Conservation (phyloP, 1,140 invertebrate genomes). For the Bursaphelenchus mucronatus region DNA sequence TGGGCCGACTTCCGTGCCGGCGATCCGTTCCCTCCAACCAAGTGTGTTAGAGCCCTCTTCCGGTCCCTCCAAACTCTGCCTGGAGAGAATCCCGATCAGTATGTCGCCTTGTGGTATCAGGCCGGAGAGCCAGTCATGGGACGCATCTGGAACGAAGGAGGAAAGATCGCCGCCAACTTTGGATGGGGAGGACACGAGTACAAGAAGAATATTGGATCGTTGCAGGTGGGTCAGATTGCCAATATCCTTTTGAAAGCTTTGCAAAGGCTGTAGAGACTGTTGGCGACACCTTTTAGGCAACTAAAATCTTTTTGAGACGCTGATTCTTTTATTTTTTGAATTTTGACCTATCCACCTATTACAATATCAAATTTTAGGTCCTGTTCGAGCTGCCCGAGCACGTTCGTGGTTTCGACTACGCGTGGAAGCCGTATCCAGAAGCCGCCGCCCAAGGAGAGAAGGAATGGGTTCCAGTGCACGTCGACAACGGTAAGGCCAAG, state of each 20-base stretch:
- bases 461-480: constrained; percentile 46
- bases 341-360: no score
- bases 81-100: constrained; percentile 44
- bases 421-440: constrained; percentile 38
- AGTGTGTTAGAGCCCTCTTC: constrained; percentile 35
- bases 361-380: constrained; percentile 1
- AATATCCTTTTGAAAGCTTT: no score
- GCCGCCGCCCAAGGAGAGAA: constrained; percentile 34
- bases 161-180: constrained; percentile 43
- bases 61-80: constrained; percentile 34
- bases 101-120: constrained; percentile 48
- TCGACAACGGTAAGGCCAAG: constrained; percentile 38
- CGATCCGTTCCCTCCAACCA: constrained; percentile 34
- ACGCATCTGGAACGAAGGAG: constrained; percentile 44
- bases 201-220: constrained; percentile 41
- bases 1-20: constrained; percentile 42
- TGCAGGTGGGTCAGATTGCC: constrained; percentile 25
- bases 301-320: no score
- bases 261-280: no score
- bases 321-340: no score
- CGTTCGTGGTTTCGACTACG: constrained; percentile 47
- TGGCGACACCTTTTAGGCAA: no score
- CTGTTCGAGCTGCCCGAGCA: constrained; percentile 43
- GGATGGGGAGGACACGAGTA: constrained; percentile 35
- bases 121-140: constrained; percentile 50